phyloP scores from a whole-genome alignment of 2,888 invertebrate genomes.

The Gryllus longicercus region DNA sequence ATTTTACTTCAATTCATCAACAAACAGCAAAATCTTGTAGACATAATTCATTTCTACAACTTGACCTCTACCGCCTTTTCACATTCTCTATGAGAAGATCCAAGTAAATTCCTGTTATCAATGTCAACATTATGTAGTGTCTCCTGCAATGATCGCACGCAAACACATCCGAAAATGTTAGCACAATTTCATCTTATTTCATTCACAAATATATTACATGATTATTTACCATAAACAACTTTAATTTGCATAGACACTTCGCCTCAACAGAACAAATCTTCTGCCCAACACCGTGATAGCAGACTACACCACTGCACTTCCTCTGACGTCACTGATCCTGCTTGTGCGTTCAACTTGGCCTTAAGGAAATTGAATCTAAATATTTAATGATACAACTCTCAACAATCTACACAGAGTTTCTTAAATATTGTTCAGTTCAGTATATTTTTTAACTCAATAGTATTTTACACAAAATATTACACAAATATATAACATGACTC shows the following conservation, averaged over 20 bases:
- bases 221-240: background rate
- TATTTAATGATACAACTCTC: background rate
- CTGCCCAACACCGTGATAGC: conserved; percentile 34
- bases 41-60: conserved; percentile 27
- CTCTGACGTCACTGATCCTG: conserved; percentile 38
- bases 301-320: conserved; percentile 36
- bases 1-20: too few relatives aligned
- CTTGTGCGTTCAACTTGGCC: conserved; percentile 32
- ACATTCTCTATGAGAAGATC: conserved; percentile 27
- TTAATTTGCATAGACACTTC: background rate
- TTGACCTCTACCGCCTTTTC: conserved; percentile 36
- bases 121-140: conserved; percentile 21
- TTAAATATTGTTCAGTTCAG: too few relatives aligned
- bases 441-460: background rate
- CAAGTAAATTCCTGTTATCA: conserved; percentile 2
- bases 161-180: too few relatives aligned
- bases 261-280: background rate
- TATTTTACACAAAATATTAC: background rate
- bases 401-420: background rate
- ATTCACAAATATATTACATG: background rate
- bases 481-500: conserved; percentile 23
- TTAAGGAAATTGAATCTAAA: conserved; percentile 22
- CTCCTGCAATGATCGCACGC: too few relatives aligned
- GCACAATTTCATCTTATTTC: background rate
- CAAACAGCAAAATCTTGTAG: too few relatives aligned